A percentile compares a stretch with the other conserved stretches of the same genome.
Conservation (phyloP, 2,113 vertebrate genomes). For the Ammodytes dubius region DNA sequence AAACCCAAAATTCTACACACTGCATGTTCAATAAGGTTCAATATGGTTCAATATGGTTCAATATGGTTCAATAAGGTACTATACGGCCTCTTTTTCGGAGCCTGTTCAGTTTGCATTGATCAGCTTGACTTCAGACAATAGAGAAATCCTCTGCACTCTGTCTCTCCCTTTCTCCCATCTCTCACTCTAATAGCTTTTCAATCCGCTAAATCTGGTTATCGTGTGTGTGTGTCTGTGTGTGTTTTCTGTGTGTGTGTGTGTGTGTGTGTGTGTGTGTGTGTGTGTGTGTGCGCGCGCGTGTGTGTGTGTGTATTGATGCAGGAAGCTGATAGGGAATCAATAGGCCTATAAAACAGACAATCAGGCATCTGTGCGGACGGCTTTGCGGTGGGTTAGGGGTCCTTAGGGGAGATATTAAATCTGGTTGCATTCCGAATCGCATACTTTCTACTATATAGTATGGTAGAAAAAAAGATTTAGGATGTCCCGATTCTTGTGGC, state of each 20-base stretch:
- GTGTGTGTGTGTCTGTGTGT: neutral
- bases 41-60: too few species aligned
- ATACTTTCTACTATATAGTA: too few species aligned
- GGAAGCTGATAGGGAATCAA: slow-evolving; percentile 75
- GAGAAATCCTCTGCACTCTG: neutral
- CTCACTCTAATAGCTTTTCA: slow-evolving; percentile 64
- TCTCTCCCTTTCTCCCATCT: neutral
- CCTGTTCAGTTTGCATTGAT: slow-evolving; percentile 10
- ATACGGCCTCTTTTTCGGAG: neutral
- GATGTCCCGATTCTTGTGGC: too few species aligned
- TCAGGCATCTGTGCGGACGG: slow-evolving; percentile 50
- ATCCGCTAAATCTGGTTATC: slow-evolving; percentile 58
- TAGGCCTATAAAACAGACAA: slow-evolving; percentile 79
- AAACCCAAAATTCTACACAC: too few species aligned
- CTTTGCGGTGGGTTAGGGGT: slow-evolving; percentile 25
- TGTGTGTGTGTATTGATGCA: slow-evolving; percentile 52
- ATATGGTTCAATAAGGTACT: too few species aligned
- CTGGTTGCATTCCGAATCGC: neutral
- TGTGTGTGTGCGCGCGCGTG: too few species aligned
- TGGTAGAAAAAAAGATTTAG: too few species aligned
- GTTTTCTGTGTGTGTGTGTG: too few species aligned
- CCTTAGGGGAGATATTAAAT: slow-evolving; percentile 57
- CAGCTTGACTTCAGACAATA: slow-evolving; percentile 29
- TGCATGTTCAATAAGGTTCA: too few species aligned
- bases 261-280: too few species aligned